These are phyloP conservation scores for Loxodonta africana DNA, from an alignment of 2,113 vertebrate genomes.

Conservation along the genomic window DNA sequence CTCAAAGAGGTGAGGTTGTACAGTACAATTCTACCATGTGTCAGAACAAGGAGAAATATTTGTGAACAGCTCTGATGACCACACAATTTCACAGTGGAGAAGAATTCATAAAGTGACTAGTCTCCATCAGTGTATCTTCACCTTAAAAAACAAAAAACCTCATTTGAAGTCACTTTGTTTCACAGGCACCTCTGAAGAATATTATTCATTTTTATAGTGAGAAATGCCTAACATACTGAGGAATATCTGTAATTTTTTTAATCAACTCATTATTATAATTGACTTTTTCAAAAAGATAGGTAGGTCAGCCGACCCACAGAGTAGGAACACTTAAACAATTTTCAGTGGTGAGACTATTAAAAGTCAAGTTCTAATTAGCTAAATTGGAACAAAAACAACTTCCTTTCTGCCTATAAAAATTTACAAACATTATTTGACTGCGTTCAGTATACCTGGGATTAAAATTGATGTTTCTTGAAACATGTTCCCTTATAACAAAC, in stretches of 20 bases:
- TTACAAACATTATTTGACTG: conserved; percentile 60
- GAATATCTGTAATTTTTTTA: not conserved
- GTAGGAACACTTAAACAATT: conserved; percentile 39
- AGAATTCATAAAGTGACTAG: not conserved
- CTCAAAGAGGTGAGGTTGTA: not conserved
- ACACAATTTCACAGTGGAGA: not conserved
- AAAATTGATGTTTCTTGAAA: conserved; percentile 32
- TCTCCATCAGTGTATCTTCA: not conserved
- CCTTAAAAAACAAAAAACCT: not conserved
- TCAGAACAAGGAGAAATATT: not conserved
- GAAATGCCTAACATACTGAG: conserved; percentile 6
- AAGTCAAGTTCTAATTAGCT: conserved; percentile 60
- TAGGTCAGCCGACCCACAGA: conserved; percentile 19
- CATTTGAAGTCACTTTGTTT: conserved; percentile 35
- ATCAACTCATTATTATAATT: conserved; percentile 52
- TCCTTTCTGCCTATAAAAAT: not conserved
- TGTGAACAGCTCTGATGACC: not conserved
- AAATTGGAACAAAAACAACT: conserved; percentile 20
- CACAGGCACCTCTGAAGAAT: not conserved
- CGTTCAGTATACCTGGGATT: conserved; percentile 12
- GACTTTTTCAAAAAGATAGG: conserved; percentile 32
- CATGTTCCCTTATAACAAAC: not conserved
- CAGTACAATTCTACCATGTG: not conserved
- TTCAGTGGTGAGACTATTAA: conserved; percentile 56
- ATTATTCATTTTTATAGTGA: conserved; percentile 58